phyloP scores from a whole-genome alignment of 2,797 vertebrate genomes.

The Selene dorsalis region DNA sequence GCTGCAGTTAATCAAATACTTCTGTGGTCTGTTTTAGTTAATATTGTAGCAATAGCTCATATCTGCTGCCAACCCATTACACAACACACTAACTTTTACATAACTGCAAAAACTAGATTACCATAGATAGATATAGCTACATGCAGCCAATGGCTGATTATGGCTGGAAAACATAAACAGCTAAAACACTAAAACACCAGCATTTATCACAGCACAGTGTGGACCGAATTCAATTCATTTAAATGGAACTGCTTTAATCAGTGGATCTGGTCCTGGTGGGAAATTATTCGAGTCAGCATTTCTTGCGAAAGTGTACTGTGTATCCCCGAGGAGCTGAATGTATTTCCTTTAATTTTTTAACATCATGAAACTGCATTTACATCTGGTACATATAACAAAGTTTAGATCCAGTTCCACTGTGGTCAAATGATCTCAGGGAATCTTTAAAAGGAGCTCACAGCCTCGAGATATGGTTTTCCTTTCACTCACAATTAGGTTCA shows the following conservation, averaged over 20 bases:
- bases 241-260: neutral
- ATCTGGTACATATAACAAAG: neutral
- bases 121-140: neutral
- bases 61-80: neutral
- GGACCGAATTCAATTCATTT: neutral
- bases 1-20: neutral
- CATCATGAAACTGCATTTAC: neutral
- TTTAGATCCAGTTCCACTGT: neutral
- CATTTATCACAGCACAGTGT: neutral
- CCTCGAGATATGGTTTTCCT: neutral
- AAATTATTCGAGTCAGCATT: neutral
- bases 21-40: neutral
- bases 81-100: neutral
- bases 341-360: neutral
- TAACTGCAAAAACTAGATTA: neutral
- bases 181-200: neutral
- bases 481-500: neutral
- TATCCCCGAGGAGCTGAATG: neutral
- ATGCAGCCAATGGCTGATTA: too few species aligned
- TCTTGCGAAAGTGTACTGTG: neutral
- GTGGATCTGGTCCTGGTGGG: neutral
- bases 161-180: too few species aligned
- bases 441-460: neutral
- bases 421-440: neutral
- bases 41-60: neutral